phyloP scores from a whole-genome alignment of 1,140 invertebrate species.

The Bombus sylvicola region DNA sequence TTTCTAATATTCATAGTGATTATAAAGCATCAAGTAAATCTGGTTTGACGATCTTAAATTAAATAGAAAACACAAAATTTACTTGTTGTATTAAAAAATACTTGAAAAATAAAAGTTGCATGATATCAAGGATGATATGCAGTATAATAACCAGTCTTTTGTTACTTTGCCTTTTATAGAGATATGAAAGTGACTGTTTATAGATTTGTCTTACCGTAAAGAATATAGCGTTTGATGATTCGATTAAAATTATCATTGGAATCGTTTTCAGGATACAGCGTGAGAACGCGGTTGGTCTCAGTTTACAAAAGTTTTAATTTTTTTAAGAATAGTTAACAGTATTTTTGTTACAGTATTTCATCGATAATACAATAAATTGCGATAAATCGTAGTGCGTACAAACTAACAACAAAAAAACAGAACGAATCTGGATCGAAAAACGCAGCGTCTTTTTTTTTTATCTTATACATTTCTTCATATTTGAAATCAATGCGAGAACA shows the following conservation, averaged over 20 bases:
- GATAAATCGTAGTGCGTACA: constrained; percentile 78
- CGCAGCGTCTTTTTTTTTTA: constrained; percentile 39
- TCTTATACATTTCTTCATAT: constrained; percentile 18
- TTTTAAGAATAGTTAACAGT: constrained; percentile 82
- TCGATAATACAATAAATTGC: constrained; percentile 81
- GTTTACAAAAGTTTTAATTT: constrained; percentile 82
- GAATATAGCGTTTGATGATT: background rate
- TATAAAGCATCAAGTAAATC: background rate
- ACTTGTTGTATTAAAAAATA: background rate
- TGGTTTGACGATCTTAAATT: too few relatives aligned
- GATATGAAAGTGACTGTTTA: too few relatives aligned
- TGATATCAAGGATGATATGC: background rate
- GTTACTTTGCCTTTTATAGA: background rate
- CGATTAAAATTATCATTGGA: background rate
- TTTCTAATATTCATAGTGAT: background rate
- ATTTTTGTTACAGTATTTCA: constrained; percentile 81
- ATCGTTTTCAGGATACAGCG: background rate
- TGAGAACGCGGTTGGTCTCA: constrained; percentile 54
- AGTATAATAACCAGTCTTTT: background rate
- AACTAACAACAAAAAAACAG: constrained; percentile 77
- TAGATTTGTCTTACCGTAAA: too few relatives aligned
- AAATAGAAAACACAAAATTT: background rate
- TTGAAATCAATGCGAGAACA: constrained; percentile 69
- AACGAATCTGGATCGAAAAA: constrained; percentile 65
- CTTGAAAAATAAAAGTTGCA: background rate